Evolutionary conservation across 2,888 invertebrate genomes (phyloP).

Genomic region (Polydrusus tereticollis): DNA sequence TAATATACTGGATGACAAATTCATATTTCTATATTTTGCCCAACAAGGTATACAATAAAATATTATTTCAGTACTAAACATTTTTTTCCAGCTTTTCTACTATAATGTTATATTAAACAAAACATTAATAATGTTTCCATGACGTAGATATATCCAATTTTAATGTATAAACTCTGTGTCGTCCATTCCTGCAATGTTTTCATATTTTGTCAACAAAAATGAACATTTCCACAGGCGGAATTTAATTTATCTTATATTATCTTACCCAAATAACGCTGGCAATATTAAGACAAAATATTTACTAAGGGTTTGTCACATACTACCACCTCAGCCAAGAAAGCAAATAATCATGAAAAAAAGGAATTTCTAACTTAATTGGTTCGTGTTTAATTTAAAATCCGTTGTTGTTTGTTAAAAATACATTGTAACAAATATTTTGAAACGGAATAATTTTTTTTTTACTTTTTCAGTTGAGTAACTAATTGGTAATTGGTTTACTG

Average conservation of each 20-base stretch:
- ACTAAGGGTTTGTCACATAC: neutral
- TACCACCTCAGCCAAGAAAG: neutral
- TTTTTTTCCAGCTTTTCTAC: too few species aligned
- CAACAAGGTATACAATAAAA: too few species aligned
- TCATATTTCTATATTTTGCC: too few species aligned
- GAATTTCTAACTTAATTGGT: neutral
- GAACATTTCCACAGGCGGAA: neutral
- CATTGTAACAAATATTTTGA: too few species aligned
- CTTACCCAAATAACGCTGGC: neutral
- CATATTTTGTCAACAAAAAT: neutral
- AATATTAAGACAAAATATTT: neutral
- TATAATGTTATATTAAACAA: too few species aligned
- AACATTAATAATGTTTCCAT: neutral
- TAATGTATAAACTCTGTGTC: neutral
- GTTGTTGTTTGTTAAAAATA: too few species aligned
- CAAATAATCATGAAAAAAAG: neutral
- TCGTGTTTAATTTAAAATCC: neutral
- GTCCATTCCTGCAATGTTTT: neutral
- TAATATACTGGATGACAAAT: too few species aligned
- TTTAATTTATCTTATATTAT: neutral
- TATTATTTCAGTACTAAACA: too few species aligned
- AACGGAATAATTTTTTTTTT: too few species aligned
- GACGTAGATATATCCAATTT: neutral
- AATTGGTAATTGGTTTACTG: too few species aligned
- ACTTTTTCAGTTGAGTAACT: too few species aligned